Evolutionary conservation across 2,797 vertebrate genomes (phyloP), one percentile per base, ranked within the genome.

Genomic region (Rhynchonycteris naso): DNA sequence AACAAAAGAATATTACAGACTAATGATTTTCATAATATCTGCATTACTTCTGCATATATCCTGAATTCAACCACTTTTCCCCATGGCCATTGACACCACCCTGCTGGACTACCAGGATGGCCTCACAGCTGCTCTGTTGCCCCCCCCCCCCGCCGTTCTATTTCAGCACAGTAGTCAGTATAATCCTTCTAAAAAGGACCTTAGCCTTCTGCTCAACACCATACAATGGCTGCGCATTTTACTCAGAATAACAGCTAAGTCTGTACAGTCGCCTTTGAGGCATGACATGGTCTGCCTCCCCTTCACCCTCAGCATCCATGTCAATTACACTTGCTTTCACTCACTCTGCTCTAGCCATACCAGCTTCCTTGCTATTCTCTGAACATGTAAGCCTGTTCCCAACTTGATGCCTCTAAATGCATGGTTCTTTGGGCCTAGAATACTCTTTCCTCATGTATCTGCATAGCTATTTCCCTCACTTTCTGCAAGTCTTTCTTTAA

Each of bases 1-100:
- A 88, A 88, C 58, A 56, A 72, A 91, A 78, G 74, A 96, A 83
- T 56, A 93, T 76, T 65, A 90, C 22, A 95, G 89, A 95, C 65
- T 87, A 92, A 94, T 68, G 28, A 24, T 61, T 95, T 91, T 90
- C 35, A 69, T 84, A 75, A 91, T 54, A 52, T 7, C 15, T n/a
- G 30, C 6, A 21, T 75, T n/a, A 66, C 21, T 14, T 93, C 80
- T 88, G 88, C 78, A 43, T 47, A 58, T 19, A 80, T 22, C 63
- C 33, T 24, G 56, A 91, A 24, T 56, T 61, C 58, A 87, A 24
- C 5, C 26, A 24, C 38, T 75, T 75, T 26, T 72, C 56, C 59
- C 54, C 33, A 30, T 2, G 18, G 11, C 74, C 35, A 38, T 8
- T 50, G 52, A 33, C 7, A 43, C 69, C 50, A 26, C 47, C 71